phyloP scores from a whole-genome alignment of 2,888 invertebrate species.

The Isotomurus palustris region DNA sequence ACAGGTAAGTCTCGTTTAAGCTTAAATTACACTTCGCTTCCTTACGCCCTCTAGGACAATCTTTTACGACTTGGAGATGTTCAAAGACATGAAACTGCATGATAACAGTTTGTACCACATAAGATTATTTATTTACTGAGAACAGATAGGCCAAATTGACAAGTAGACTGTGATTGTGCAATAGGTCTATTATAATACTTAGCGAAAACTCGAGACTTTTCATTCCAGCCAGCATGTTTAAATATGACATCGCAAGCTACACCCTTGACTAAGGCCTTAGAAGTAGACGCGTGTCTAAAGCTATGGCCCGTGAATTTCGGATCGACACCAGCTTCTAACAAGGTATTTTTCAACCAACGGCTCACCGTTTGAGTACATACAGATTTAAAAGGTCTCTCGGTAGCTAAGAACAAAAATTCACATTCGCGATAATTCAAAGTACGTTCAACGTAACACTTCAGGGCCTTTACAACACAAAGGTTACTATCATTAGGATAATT shows the following conservation, averaged over 20 bases:
- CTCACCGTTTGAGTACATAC: constrained; percentile 22
- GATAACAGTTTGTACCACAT: too few species aligned
- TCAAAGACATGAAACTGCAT: too few species aligned
- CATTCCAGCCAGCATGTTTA: constrained; percentile 12
- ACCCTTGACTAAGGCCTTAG: constrained; percentile 9
- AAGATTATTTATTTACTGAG: too few species aligned
- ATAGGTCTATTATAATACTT: constrained; percentile 16
- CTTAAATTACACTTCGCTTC: too few species aligned
- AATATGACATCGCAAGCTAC: constrained; percentile 8
- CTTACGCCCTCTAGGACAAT: too few species aligned
- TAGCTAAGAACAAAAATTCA: constrained; percentile 15
- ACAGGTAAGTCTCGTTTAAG: too few species aligned
- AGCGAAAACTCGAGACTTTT: constrained; percentile 5
- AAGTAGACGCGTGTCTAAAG: constrained; percentile 17
- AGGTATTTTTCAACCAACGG: constrained; percentile 21
- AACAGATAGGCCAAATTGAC: too few species aligned
- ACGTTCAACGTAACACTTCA: constrained; percentile 11
- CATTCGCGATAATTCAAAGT: neutral
- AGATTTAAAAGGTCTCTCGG: constrained; percentile 2
- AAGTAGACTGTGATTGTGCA: too few species aligned
- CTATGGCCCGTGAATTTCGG: constrained; percentile 9
- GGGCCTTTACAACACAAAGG: constrained; percentile 17
- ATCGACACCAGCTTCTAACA: constrained; percentile 6
- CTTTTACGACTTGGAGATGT: too few species aligned
- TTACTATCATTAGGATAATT: too few species aligned